A percentile compares a stretch with the other conserved stretches of the same genome.
Evolutionary conservation across 2,113 vertebrate genomes (phyloP).

Genomic region (Xenopus laevis): DNA sequence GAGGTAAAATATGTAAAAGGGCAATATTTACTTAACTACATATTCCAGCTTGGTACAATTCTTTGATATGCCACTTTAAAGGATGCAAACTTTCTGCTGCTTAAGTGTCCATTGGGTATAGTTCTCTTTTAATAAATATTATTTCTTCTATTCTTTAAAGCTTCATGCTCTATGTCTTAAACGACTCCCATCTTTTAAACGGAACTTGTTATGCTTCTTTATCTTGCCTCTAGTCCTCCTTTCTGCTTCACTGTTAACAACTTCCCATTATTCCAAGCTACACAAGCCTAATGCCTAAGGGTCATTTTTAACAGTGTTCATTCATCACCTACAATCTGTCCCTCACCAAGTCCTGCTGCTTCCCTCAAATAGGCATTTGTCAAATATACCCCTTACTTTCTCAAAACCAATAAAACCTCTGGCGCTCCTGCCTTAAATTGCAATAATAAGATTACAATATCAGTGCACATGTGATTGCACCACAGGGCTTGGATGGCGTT

Average conservation of each 20-base stretch:
- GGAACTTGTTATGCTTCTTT: no score
- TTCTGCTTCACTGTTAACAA: not conserved
- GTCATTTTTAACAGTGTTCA: conserved; percentile 3
- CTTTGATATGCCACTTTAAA: no score
- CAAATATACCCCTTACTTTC: not conserved
- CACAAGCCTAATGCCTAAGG: not conserved
- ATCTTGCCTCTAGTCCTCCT: not conserved
- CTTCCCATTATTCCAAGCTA: not conserved
- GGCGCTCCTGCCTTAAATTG: not conserved
- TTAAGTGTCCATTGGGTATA: no score
- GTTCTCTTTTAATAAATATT: not conserved
- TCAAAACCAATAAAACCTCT: not conserved
- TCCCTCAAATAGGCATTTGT: not conserved
- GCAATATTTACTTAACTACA: no score
- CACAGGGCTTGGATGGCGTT: not conserved
- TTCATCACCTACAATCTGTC: not conserved
- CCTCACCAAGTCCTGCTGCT: not conserved
- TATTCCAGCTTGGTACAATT: no score
- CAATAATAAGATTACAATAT: not conserved
- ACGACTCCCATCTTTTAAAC: not conserved
- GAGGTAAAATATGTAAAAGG: no score
- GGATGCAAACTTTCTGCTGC: no score
- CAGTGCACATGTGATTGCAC: not conserved
- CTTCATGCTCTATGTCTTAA: not conserved
- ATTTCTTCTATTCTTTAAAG: not conserved